Conservation (phyloP, 2,888 invertebrate genomes). For the Megalurothrips usitatus region DNA sequence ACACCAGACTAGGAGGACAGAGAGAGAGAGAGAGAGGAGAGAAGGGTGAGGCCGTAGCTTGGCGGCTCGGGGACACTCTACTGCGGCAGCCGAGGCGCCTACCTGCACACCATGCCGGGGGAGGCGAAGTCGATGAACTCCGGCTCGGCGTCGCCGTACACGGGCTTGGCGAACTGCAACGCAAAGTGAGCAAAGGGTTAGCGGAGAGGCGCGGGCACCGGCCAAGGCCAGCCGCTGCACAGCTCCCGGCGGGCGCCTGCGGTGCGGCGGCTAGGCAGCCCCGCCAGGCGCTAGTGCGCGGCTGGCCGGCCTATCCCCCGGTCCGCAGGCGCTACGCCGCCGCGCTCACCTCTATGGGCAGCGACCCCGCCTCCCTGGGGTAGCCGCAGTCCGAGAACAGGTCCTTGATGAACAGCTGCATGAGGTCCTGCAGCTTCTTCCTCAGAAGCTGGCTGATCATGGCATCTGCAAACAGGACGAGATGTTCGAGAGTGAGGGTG, state of each 20-base stretch:
- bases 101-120: conserved; percentile 2
- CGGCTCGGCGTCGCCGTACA: background rate
- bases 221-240: too few species aligned
- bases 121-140: conserved; percentile 16
- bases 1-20: background rate
- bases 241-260: background rate
- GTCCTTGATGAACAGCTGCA: conserved; percentile 15
- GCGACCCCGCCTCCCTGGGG: background rate
- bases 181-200: background rate
- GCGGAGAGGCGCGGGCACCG: background rate
- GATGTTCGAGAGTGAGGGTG: background rate
- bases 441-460: conserved; percentile 4
- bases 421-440: background rate
- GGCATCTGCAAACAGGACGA: background rate
- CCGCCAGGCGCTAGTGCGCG: background rate
- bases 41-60: background rate
- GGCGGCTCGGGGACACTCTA: background rate
- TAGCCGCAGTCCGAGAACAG: conserved; percentile 12
- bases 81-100: background rate
- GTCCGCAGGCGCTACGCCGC: background rate
- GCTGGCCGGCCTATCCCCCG: background rate
- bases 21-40: background rate
- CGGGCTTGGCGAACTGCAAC: background rate
- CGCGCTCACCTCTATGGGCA: background rate
- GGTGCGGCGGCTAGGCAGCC: background rate